Evolutionary conservation across 2,888 invertebrate genomes (phyloP).

Genomic region (Gastrophysa polygoni): DNA sequence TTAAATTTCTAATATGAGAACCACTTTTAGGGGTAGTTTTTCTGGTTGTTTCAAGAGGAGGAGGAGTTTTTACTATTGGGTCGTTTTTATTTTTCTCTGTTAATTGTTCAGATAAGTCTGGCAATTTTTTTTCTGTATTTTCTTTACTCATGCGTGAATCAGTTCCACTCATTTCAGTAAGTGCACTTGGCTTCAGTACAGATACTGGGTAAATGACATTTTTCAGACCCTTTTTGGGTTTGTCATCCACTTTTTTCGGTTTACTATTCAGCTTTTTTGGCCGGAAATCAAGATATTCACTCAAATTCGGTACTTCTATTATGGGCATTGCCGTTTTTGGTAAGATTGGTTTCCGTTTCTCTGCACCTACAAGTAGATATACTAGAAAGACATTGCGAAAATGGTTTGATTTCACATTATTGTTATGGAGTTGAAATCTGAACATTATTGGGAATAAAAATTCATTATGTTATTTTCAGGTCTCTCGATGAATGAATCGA

Average conservation of each 20-base stretch:
- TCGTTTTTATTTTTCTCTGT: not conserved
- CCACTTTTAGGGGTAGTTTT: constrained; percentile 39
- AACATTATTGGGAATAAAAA: too few species aligned
- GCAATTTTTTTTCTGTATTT: not conserved
- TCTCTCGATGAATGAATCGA: too few species aligned
- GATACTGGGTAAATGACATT: constrained; percentile 28
- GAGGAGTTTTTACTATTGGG: constrained; percentile 15
- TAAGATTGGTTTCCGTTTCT: constrained; percentile 16
- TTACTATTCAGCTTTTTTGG: not conserved
- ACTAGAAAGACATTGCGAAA: not conserved
- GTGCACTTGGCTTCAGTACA: constrained; percentile 2
- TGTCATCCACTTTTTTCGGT: not conserved
- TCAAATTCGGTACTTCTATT: constrained; percentile 22
- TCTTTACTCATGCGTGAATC: not conserved
- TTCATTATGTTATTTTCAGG: too few species aligned
- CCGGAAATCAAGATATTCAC: constrained; percentile 12
- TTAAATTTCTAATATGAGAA: constrained; percentile 48
- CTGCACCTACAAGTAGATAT: constrained; percentile 11
- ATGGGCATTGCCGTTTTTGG: constrained; percentile 16
- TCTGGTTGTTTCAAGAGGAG: constrained; percentile 13
- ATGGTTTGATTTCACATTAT: too few species aligned
- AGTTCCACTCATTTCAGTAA: not conserved
- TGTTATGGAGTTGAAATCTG: too few species aligned
- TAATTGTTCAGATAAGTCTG: not conserved
- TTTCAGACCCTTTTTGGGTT: constrained; percentile 21